Evolutionary conservation across 2,888 invertebrate genomes (phyloP), one percentile per base, ranked within the genome.

Genomic region (Cerceris rybyensis): DNA sequence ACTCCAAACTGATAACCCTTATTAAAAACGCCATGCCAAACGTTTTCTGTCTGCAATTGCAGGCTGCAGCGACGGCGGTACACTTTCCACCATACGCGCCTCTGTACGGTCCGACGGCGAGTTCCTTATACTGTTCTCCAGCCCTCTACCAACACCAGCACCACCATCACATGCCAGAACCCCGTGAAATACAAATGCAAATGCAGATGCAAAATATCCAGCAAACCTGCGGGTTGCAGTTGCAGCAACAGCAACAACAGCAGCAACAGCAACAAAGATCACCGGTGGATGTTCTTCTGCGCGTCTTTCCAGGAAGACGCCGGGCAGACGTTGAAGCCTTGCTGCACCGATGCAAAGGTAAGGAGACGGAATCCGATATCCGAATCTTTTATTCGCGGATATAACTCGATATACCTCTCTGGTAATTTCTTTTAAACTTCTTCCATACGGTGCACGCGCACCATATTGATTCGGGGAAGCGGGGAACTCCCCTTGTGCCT

Each of bases 221-320:
- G 57, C 91, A 91, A 70, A 90, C 90, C 65, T 88, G 91, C 5
- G 90, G 88, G 57, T 82, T 91, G 16, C 90, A 90, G 67, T 85
- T 90, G 50, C 88, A 89, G 70, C 88, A 90, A 39, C 78, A 86
- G 86, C 11, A 88, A 82, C 86, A 90, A 54, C 85, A 90, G 9
- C 90, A 89, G 50, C 90, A 89, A 64, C 89, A 89, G 61, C 88
- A 90, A 41, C 88, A 92, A 74, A 88, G 97, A 67, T 97, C 97
- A 0, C 97, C 98, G 0, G 95, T 98, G 0, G 98, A 98, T 91
- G 97, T 98, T 0, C 94, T 98, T 9, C 94, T 97, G 85, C 95
- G 98, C 85, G 97, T 98, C 0, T 98, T 98, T 91, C 98, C 98
- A 0, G 95, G 96, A 86, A 95, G 97, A 86, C 95, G 98, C 86